A percentile compares a stretch with the other conserved stretches of the same genome.
Conservation (phyloP, 2,888 invertebrate genomes). For the Nephrocerus scutellatus region DNA sequence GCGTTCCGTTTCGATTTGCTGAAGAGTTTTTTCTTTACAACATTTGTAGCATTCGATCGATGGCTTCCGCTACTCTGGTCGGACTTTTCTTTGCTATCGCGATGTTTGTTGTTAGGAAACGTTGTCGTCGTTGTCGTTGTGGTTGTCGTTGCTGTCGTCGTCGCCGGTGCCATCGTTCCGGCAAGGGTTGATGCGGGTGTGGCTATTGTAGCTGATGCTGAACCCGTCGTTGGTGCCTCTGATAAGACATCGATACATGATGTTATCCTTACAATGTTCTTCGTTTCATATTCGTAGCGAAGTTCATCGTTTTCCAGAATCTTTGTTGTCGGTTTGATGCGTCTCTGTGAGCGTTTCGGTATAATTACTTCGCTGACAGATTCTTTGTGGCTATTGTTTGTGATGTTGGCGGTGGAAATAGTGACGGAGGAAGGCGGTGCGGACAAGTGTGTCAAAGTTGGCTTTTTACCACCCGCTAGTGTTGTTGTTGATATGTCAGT, state of each 20-base stretch:
- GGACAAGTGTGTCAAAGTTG: conserved; percentile 9
- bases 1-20: conserved; percentile 29
- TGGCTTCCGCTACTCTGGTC: conserved; percentile 27
- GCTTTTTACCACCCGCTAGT: conserved; percentile 23
- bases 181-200: conserved; percentile 26
- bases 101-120: conserved; percentile 26
- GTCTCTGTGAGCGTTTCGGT: conserved; percentile 50
- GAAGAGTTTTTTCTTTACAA: conserved; percentile 39
- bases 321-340: conserved; percentile 62
- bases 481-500: conserved; percentile 1
- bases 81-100: conserved; percentile 18
- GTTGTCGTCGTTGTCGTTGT: not conserved
- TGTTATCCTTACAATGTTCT: conserved; percentile 53
- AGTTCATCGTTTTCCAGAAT: conserved; percentile 60
- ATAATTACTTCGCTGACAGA: conserved; percentile 26
- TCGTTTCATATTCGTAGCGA: conserved; percentile 53
- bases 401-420: no score
- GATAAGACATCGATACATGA: conserved; percentile 26
- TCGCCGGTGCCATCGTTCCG: not conserved
- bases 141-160: not conserved
- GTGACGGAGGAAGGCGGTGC: no score
- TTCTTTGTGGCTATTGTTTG: conserved; percentile 15
- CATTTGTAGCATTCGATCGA: conserved; percentile 27
- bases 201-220: conserved; percentile 14
- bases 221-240: not conserved